Percentiles rank a stretch among this genome's conserved stretches.
These are phyloP conservation scores for Porites lutea DNA, from an alignment of 64 coral and sea anemone species.

Conservation along the genomic window DNA sequence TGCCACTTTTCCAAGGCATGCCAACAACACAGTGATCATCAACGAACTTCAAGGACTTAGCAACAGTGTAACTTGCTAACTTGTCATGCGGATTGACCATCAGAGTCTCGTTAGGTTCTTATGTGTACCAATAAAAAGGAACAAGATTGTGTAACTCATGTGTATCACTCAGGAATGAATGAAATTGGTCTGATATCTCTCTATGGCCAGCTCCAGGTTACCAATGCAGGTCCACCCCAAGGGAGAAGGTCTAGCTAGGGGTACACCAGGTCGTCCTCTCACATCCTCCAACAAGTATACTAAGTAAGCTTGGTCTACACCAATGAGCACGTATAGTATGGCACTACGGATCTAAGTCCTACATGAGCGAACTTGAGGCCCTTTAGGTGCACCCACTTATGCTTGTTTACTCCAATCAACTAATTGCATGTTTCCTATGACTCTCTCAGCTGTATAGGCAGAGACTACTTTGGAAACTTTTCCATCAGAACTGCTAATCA, in stretches of 20 bases:
- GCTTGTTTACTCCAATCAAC: constrained; percentile 54
- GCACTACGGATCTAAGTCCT: not conserved
- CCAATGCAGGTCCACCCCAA: constrained; percentile 84
- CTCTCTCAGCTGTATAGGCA: constrained; percentile 50
- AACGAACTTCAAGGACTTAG: constrained; percentile 21
- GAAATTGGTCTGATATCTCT: constrained; percentile 30
- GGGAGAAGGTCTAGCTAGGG: constrained; percentile 73
- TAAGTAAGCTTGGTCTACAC: constrained; percentile 62
- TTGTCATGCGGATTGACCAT: constrained; percentile 63
- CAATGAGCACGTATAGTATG: constrained; percentile 69
- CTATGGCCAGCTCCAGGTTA: not conserved
- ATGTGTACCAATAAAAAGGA: constrained; percentile 63
- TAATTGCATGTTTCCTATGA: constrained; percentile 67
- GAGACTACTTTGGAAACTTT: constrained; percentile 28
- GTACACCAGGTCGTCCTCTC: constrained; percentile 49
- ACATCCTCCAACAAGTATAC: constrained; percentile 56
- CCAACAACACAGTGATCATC: constrained; percentile 52
- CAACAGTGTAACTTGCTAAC: constrained; percentile 21
- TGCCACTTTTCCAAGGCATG: constrained; percentile 52
- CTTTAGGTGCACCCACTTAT: constrained; percentile 49
- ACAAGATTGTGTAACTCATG: constrained; percentile 54
- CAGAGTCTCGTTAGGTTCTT: constrained; percentile 48
- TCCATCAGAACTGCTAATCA: constrained; percentile 52
- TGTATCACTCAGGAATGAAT: constrained; percentile 23
- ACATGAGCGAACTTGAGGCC: constrained; percentile 52